phyloP scores from a whole-genome alignment of 2,888 invertebrate genomes.

The Branchipolynoe longqiensis region DNA sequence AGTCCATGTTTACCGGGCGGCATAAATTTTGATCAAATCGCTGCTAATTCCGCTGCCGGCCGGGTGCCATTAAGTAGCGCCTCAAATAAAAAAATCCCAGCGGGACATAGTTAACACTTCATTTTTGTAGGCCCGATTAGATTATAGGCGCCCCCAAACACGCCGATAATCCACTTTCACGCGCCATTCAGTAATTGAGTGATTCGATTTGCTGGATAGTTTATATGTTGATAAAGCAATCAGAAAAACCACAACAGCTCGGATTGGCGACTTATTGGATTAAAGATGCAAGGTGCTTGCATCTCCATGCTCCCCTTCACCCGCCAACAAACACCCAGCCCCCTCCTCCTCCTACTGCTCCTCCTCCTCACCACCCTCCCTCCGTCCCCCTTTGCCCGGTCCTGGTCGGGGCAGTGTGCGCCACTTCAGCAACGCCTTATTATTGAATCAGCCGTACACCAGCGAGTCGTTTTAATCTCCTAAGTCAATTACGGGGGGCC shows the following conservation, averaged over 20 bases:
- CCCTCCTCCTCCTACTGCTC: too few relatives aligned
- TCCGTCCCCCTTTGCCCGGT: too few relatives aligned
- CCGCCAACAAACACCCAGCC: too few relatives aligned
- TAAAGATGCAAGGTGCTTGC: constrained; percentile 63
- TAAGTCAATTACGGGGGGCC: constrained; percentile 44
- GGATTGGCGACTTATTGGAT: constrained; percentile 68
- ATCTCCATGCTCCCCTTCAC: too few relatives aligned
- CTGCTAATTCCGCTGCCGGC: constrained; percentile 46
- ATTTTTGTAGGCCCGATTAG: constrained; percentile 67
- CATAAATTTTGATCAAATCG: constrained; percentile 53
- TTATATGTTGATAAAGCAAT: constrained; percentile 74
- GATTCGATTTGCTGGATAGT: constrained; percentile 73
- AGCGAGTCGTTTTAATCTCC: constrained; percentile 36
- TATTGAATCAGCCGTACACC: constrained; percentile 48
- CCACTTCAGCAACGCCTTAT: constrained; percentile 18
- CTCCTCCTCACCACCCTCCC: too few relatives aligned
- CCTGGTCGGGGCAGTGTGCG: constrained; percentile 4
- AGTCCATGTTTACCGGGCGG: constrained; percentile 42
- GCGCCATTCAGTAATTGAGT: constrained; percentile 73
- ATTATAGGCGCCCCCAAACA: constrained; percentile 70
- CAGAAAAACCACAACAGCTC: constrained; percentile 68
- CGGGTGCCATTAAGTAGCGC: constrained; percentile 16
- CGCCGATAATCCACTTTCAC: constrained; percentile 72
- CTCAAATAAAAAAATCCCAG: neutral
- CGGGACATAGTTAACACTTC: constrained; percentile 62